Conservation (phyloP, 2,888 invertebrate genomes). For the Torymus texanus region DNA sequence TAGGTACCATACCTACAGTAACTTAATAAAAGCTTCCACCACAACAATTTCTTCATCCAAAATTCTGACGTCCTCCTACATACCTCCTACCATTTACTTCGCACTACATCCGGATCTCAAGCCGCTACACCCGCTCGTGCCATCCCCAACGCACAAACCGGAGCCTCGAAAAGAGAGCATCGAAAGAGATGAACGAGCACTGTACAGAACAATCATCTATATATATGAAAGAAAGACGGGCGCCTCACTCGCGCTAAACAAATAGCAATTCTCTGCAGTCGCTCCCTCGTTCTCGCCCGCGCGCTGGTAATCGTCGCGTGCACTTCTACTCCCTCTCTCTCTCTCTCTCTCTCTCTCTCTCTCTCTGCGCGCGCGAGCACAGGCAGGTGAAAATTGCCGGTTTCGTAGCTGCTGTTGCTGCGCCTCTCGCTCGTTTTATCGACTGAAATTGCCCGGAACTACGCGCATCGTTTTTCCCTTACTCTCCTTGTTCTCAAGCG, state of each 20-base stretch:
- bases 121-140: too few relatives aligned
- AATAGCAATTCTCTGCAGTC: constrained; percentile 34
- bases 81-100: too few relatives aligned
- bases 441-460: constrained; percentile 69
- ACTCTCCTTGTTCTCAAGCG: constrained; percentile 51
- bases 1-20: too few relatives aligned
- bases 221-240: too few relatives aligned
- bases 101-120: too few relatives aligned
- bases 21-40: too few relatives aligned
- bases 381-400: constrained; percentile 47
- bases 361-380: too few relatives aligned
- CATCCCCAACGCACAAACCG: background rate
- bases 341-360: too few relatives aligned
- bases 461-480: background rate
- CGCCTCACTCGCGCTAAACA: constrained; percentile 21
- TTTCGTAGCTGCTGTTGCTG: background rate
- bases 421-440: constrained; percentile 64
- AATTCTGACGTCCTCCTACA: too few relatives aligned
- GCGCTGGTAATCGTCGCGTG: constrained; percentile 2
- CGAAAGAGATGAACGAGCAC: background rate
- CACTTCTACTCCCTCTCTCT: background rate
- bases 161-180: background rate
- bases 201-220: too few relatives aligned
- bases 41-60: too few relatives aligned
- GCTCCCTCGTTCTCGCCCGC: background rate